Evolutionary conservation across 2,888 invertebrate species (phyloP), one percentile per base, ranked within the genome.

Genomic region (Aelia acuminata): DNA sequence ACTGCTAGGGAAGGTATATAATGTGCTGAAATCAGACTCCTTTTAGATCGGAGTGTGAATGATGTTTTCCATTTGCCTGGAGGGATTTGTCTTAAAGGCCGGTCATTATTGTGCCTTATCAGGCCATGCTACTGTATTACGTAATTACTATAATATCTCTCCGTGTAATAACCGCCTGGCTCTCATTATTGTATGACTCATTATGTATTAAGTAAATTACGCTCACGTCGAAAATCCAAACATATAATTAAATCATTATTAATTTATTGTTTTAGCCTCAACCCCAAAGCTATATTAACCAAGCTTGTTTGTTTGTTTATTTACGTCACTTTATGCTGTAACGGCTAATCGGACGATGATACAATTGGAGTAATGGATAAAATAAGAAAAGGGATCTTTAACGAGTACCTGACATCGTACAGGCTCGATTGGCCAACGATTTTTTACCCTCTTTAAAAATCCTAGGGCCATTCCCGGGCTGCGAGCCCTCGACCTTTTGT

Each of bases 41-140:
- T 57, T 11, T 26, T 3, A 15, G 57, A 11, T 57, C 8, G 4
- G 13, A 57, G 57, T 57, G 13, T 57, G 57, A 80, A 13, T 80
- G 39, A 80, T 80, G 43, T 22, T 18, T 20, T 39, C 18, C 39
- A 47, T n/a, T 47, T 13, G 80, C 80, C 80, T 13, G 5, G 11
- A 47, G 80, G 80, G 80, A 43, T 43, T 80, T n/a, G 80, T 80
- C 80, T 80, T 80, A 35, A 43, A 22, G 75, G n/a, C 80, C n/a
- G 39, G 43, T 80, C 80, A 80, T 80, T 80, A 80, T 43, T 22
- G 43, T 80, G n/a, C n/a, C 80, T 80, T 80, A 80, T 80, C 80
- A 35, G 43, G 43, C 31, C 4, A 22, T 43, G 47, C 80, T 80
- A 80, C 80, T 80, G 80, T 80, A 80, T 80, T 80, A 80, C 80